Evolutionary conservation across 2,113 vertebrate species (phyloP), one percentile per base, ranked within the genome.

Genomic region (Burhinus oedicnemus): DNA sequence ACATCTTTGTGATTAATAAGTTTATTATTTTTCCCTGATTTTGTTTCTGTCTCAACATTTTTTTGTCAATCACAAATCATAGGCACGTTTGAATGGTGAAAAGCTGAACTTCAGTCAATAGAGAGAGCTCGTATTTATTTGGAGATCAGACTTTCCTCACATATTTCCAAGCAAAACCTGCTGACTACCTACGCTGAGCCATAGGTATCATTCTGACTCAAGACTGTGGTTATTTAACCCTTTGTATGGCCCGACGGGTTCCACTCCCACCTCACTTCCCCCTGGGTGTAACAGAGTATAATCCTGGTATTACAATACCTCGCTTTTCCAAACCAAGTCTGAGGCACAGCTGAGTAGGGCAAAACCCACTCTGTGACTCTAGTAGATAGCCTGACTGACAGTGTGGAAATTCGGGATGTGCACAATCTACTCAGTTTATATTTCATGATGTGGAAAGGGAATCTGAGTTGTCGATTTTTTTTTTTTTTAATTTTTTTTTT

Each of bases 401-500:
- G 54, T 40, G 81, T 87, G 68, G 93, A 86, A 94, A 93, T 82
- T 57, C 0, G 2, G 75, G 94, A 96, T 94, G 83, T 80, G 95
- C 93, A 96, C 22, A 90, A 62, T 91, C 64, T 87, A 87, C 85
- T 94, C 87, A 82, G 45, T 96, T 97, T 87, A 62, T 96, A 51
- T 62, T 94, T 97, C 81, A 61, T 84, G 92, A 92, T 93, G 77
- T 75, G 58, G 65, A 96, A 95, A 95, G 77, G 51, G 96, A 98
- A 96, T 90, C 94, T 92, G 36, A 54, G n/a, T 95, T 95, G 58
- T 71, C 38, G 72, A 60, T 40, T 55, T 69, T 58, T 78, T 17
- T 19, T 96, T 95, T 89, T 91, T 17, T 52, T 52, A 25, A 57
- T 58, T 34, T 47, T 60, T 80, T 96, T 94, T 64, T 18, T 12